Evolutionary conservation across 2,113 vertebrate genomes (phyloP).

Genomic region (Ageneiosus marmoratus): DNA sequence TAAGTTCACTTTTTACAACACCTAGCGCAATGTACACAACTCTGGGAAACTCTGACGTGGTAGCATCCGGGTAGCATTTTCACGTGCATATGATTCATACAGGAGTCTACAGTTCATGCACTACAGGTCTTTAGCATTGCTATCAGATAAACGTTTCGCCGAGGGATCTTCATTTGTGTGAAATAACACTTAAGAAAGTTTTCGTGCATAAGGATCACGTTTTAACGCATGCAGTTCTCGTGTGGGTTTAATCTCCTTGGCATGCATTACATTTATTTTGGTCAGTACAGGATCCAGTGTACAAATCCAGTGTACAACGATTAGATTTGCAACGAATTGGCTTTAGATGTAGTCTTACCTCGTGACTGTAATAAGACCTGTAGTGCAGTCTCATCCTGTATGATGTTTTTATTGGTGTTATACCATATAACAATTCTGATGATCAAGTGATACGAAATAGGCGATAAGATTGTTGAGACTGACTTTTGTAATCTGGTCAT

Average conservation of each 20-base stretch:
- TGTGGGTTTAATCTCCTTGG: neutral
- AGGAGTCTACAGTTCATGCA: neutral
- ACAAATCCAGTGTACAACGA: no score
- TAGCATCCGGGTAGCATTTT: no score
- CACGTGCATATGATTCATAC: neutral
- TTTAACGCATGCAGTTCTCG: neutral
- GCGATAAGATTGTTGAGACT: neutral
- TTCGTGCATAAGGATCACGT: no score
- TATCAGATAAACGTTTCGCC: neutral
- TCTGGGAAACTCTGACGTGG: neutral
- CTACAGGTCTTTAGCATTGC: neutral
- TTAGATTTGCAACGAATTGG: neutral
- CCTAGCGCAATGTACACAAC: neutral
- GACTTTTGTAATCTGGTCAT: neutral
- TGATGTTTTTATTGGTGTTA: neutral
- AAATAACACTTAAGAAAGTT: no score
- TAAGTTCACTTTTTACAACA: slow-evolving; percentile 60
- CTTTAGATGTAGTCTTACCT: neutral
- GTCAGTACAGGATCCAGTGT: no score
- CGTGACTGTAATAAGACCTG: neutral
- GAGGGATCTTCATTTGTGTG: no score
- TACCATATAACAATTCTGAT: neutral
- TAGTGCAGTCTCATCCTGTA: neutral
- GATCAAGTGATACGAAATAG: neutral
- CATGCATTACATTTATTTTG: neutral